A percentile compares a stretch with the other conserved stretches of the same genome.
These are phyloP conservation scores for Falco biarmicus DNA, from an alignment of 2,797 vertebrate genomes.

Conservation along the genomic window DNA sequence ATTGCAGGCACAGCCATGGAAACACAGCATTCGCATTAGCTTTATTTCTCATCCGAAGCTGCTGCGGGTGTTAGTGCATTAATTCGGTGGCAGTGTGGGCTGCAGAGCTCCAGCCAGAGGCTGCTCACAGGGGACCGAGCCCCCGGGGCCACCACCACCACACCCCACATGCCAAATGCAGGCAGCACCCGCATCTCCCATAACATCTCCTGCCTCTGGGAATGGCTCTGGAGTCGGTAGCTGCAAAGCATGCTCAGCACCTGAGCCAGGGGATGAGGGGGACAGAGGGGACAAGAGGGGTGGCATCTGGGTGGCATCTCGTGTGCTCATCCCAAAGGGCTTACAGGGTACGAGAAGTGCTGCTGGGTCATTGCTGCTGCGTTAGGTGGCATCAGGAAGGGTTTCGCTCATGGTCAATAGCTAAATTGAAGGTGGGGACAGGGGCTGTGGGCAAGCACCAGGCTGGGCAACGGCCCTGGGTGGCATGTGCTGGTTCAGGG, in stretches of 20 bases:
- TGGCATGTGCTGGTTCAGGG: not conserved
- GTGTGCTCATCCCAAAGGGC: not conserved
- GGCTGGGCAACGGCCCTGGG: not conserved
- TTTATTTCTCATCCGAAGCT: constrained; percentile 6
- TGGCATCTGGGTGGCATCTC: not conserved
- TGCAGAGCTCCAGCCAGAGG: not conserved
- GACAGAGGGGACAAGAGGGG: not conserved
- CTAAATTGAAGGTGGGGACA: fast-evolving
- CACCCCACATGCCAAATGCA: not conserved
- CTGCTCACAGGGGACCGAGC: fast-evolving
- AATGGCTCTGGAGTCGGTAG: not conserved
- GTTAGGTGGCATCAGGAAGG: not conserved
- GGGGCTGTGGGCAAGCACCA: fast-evolving
- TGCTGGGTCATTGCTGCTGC: fast-evolving
- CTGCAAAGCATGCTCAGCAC: not conserved
- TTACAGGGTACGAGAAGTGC: fast-evolving
- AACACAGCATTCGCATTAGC: not conserved
- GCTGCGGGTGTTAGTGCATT: fast-evolving
- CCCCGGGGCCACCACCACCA: not conserved
- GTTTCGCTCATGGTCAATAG: not conserved
- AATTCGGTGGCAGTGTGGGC: not conserved
- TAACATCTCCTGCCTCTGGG: not conserved
- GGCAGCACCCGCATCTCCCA: not conserved
- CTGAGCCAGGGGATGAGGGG: fast-evolving
- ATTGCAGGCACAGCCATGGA: not conserved